These are phyloP conservation scores for Corythornis leucogaster DNA, from an alignment of 2,797 vertebrate species.

Conservation along the genomic window DNA sequence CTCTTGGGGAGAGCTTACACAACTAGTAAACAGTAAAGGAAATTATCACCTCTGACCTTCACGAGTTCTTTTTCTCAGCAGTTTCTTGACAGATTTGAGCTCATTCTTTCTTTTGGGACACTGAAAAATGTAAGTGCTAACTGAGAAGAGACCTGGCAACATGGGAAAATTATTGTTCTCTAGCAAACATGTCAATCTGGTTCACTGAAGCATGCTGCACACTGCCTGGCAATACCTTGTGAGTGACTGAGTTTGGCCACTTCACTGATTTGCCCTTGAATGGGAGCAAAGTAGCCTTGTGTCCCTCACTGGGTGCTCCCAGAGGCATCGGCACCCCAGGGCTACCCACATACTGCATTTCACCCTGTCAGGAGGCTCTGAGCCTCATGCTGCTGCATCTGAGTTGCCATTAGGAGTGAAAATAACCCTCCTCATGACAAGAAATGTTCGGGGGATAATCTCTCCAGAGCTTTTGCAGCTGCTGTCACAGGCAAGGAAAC, in stretches of 20 bases:
- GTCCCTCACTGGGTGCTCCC: neutral
- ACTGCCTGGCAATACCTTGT: neutral
- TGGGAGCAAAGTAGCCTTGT: neutral
- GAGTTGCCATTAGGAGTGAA: neutral
- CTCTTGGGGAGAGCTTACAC: neutral
- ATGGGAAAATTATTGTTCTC: neutral
- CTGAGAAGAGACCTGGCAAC: neutral
- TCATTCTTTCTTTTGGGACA: neutral
- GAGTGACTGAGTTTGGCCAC: neutral
- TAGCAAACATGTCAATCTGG: neutral
- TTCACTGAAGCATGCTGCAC: neutral
- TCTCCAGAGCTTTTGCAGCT: neutral
- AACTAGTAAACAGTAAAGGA: neutral
- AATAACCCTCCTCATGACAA: neutral
- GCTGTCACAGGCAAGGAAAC: neutral
- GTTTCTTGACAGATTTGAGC: neutral
- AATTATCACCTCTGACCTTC: neutral
- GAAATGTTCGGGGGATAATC: neutral
- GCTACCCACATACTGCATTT: neutral
- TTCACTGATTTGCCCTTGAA: neutral
- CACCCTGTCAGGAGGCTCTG: neutral
- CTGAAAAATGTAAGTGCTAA: neutral
- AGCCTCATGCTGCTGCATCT: rapidly evolving
- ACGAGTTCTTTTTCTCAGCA: neutral
- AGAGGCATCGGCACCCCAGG: neutral